Percentiles rank a stretch among this genome's conserved stretches.
Conservation (phyloP, 1,140 invertebrate species). For the Drosophila eugracilis region DNA sequence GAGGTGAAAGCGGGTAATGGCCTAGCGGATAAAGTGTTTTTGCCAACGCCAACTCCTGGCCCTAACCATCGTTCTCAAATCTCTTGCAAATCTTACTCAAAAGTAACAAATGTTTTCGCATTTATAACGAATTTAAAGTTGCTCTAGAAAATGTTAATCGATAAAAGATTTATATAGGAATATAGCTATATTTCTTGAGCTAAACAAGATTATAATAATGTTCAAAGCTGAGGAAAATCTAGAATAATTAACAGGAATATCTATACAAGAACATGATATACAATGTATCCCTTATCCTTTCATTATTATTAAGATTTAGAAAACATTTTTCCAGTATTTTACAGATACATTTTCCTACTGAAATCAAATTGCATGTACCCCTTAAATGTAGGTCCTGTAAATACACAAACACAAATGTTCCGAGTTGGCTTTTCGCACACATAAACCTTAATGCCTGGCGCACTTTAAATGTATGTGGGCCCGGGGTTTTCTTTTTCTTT, state of each 20-base stretch:
- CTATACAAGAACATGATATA: too few relatives aligned
- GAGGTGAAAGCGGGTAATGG: slow-evolving; percentile 34
- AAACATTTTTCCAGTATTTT: not conserved
- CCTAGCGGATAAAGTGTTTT: slow-evolving; percentile 28
- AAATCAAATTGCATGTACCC: not conserved
- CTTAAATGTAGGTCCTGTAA: not conserved
- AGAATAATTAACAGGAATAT: too few relatives aligned
- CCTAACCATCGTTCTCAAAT: slow-evolving; percentile 3
- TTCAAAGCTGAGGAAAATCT: too few relatives aligned
- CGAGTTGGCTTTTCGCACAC: slow-evolving; percentile 38
- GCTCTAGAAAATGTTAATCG: not conserved
- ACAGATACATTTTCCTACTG: not conserved
- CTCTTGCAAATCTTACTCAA: slow-evolving; percentile 10
- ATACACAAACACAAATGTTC: slow-evolving; percentile 34
- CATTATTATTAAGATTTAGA: too few relatives aligned
- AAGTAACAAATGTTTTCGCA: not conserved
- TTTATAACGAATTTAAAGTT: not conserved
- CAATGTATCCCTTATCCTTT: too few relatives aligned
- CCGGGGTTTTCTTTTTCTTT: slow-evolving; percentile 20
- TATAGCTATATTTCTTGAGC: too few relatives aligned
- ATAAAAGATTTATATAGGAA: not conserved
- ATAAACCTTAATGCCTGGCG: slow-evolving; percentile 51
- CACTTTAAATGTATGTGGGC: slow-evolving; percentile 17
- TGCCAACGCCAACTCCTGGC: not conserved
- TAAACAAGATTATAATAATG: too few relatives aligned